Evolutionary conservation across 1,140 invertebrate species (phyloP).

Genomic region (Trissolcus basalis): DNA sequence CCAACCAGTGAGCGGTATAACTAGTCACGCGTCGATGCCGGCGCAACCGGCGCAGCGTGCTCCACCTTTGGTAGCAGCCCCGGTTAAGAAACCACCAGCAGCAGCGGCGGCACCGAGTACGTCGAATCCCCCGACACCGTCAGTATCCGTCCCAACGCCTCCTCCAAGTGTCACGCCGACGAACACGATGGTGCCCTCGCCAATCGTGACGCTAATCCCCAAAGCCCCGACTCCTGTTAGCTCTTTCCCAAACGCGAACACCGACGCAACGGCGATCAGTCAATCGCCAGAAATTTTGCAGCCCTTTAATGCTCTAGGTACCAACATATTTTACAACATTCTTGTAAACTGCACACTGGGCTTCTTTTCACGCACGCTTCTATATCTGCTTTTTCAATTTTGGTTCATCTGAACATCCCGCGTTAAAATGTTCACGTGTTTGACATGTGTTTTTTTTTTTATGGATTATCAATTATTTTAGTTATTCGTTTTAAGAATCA

Average conservation of each 20-base stretch:
- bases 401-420: too few relatives aligned
- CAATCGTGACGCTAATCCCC: conserved; percentile 66
- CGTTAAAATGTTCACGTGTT: too few relatives aligned
- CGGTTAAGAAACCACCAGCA: conserved; percentile 67
- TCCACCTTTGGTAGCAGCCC: conserved; percentile 67
- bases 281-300: conserved; percentile 71
- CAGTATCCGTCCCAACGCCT: conserved; percentile 70
- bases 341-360: neutral
- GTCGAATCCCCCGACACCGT: conserved; percentile 58
- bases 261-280: conserved; percentile 62
- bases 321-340: conserved; percentile 29
- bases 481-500: too few relatives aligned
- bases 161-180: conserved; percentile 71
- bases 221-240: conserved; percentile 66
- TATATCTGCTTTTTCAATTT: neutral
- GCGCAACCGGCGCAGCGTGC: conserved; percentile 72
- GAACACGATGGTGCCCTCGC: conserved; percentile 66
- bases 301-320: conserved; percentile 72
- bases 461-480: too few relatives aligned
- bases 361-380: neutral
- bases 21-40: conserved; percentile 74
- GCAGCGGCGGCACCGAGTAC: conserved; percentile 54
- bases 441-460: too few relatives aligned
- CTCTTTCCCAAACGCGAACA: conserved; percentile 68
- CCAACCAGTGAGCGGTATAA: conserved; percentile 64